phyloP scores from a whole-genome alignment of 1,140 invertebrate species.

The Drosophila leontia region DNA sequence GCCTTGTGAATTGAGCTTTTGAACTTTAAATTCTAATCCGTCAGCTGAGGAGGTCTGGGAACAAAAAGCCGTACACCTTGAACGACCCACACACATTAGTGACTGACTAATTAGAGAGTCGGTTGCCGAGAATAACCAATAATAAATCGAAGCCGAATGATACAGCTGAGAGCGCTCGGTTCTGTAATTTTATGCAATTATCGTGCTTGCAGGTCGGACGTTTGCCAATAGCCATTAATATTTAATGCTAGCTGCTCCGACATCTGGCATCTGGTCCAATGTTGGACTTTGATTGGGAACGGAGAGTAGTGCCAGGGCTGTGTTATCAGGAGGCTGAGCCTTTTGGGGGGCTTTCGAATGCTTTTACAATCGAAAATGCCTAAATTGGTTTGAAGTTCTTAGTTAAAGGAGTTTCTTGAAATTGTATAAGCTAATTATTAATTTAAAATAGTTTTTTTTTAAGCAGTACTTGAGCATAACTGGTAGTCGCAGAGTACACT shows the following conservation, averaged over 20 bases:
- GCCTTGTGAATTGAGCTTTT: slow-evolving; percentile 62
- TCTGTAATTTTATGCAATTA: slow-evolving; percentile 59
- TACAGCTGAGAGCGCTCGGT: slow-evolving; percentile 19
- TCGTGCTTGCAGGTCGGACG: slow-evolving; percentile 24
- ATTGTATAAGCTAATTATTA: neutral
- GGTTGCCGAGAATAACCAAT: slow-evolving; percentile 21
- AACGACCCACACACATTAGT: slow-evolving; percentile 52
- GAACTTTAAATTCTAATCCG: slow-evolving; percentile 61
- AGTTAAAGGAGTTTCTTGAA: neutral
- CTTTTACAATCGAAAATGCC: neutral
- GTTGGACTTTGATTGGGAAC: slow-evolving; percentile 33
- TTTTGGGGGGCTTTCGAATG: neutral
- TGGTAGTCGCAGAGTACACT: too few relatives aligned
- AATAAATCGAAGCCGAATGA: slow-evolving; percentile 32
- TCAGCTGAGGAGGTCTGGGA: slow-evolving; percentile 32
- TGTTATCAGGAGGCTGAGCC: slow-evolving; percentile 16
- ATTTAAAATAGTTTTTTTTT: too few relatives aligned
- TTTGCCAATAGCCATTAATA: slow-evolving; percentile 50
- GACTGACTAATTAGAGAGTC: slow-evolving; percentile 68
- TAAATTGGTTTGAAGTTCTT: neutral
- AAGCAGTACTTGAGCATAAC: too few relatives aligned
- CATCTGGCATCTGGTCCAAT: slow-evolving; percentile 39
- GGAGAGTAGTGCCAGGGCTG: neutral
- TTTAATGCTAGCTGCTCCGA: slow-evolving; percentile 37
- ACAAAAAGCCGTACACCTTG: slow-evolving; percentile 44